Evolutionary conservation across 92 coral and sea anemone genomes (phyloP).

Genomic region (Ricordea florida): DNA sequence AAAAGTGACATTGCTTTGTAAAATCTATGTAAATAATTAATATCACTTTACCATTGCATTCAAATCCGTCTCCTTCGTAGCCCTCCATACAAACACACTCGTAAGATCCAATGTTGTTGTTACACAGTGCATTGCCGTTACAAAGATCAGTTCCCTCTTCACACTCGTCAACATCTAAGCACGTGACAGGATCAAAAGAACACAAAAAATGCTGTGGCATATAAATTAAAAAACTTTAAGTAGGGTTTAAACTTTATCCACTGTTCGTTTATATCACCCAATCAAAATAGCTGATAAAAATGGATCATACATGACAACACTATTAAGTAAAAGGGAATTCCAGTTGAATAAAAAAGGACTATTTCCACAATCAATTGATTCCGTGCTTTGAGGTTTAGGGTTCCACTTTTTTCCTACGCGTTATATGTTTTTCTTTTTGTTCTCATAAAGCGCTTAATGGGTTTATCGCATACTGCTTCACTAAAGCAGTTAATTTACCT

Average conservation of each 20-base stretch:
- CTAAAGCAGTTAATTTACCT: too few species aligned
- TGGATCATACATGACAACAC: too few species aligned
- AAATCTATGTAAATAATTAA: not conserved
- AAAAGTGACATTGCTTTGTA: too few species aligned
- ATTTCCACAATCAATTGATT: too few species aligned
- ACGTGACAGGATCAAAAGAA: not conserved
- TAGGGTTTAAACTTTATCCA: too few species aligned
- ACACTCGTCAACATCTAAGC: constrained; percentile 70
- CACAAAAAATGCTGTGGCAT: not conserved
- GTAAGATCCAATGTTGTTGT: constrained; percentile 56
- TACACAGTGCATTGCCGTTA: constrained; percentile 62
- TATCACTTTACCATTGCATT: constrained; percentile 41
- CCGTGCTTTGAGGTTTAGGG: too few species aligned
- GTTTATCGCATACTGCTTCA: too few species aligned
- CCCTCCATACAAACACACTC: constrained; percentile 64
- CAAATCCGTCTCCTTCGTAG: constrained; percentile 54
- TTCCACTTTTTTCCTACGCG: too few species aligned
- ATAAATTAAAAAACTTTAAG: not conserved
- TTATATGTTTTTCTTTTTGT: too few species aligned
- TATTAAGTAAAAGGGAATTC: too few species aligned
- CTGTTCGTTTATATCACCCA: not conserved
- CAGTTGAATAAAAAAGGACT: too few species aligned
- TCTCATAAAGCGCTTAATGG: too few species aligned
- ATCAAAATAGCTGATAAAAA: not conserved
- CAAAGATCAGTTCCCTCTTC: constrained; percentile 45